Evolutionary conservation across 2,888 invertebrate species (phyloP), one percentile per base, ranked within the genome.

Genomic region (Limnephilus lunatus): DNA sequence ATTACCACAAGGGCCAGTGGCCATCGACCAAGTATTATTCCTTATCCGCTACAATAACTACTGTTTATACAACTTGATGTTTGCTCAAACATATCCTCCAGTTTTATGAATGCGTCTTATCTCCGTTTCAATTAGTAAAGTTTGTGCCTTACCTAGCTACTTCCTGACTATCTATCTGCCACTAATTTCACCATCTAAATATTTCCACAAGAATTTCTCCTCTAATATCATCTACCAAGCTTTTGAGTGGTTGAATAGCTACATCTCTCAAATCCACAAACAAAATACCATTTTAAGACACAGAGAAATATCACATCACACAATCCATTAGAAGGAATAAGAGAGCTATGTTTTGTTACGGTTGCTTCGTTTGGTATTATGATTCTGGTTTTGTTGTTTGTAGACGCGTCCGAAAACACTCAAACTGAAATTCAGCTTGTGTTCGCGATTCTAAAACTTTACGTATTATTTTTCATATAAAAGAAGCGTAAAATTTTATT

Each of bases 101-200:
- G 68, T 87, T 87, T 87, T 87, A 87, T 87, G 48, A 87, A 48
- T 90, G 82, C 44, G 83, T 48, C 88, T 91, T 91, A 91, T 91
- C 91, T 88, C 80, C 53, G 87, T 91, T 91, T 91, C 91, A 91
- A 91, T 91, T 91, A 91, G 88, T 81, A 91, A 91, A 91, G 88
- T 91, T 91, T 91, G 53, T 68, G 19, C 82, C 87, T 82, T 53
- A 80, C 88, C 88, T 88, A 91, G 81, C 80, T 85, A 90, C 85
- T 14, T 30, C 31, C 85, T 85, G 25, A 30, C 85, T 89, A 68
- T 39, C 90, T 48, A 92, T 91, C 90, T 90, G 86, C 93, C 92
- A 92, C 93, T 93, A 93, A 93, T 93, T 93, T 93, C 92, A 89
- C 92, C 92, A 91, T 91, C 92, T 92, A 93, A 93, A 93, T 93